Evolutionary conservation across 2,113 vertebrate genomes (phyloP).

Genomic region (Campylomormyrus tamandua): DNA sequence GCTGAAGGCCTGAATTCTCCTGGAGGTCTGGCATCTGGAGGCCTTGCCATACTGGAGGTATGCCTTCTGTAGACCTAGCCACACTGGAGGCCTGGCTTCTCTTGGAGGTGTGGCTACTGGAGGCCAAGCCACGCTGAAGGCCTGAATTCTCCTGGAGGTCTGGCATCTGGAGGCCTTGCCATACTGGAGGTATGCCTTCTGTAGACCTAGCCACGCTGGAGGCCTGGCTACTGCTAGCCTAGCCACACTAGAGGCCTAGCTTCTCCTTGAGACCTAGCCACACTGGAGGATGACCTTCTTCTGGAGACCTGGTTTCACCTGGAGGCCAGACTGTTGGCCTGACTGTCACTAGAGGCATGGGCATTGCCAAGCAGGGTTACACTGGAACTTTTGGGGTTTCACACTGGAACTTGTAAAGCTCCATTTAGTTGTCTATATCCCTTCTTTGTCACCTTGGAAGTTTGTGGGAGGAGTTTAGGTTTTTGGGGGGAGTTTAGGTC

Average conservation of each 20-base stretch:
- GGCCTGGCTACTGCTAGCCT: not conserved
- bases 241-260: not conserved
- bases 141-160: too few relatives aligned
- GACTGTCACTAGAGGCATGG: not conserved
- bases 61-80: not conserved
- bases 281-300: not conserved
- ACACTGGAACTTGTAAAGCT: not conserved
- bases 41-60: not conserved
- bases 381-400: not conserved
- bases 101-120: not conserved
- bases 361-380: not conserved
- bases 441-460: not conserved
- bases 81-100: not conserved
- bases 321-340: not conserved
- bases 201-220: not conserved
- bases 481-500: not conserved
- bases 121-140: not conserved
- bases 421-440: not conserved
- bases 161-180: not conserved
- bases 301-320: not conserved
- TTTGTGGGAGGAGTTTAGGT: not conserved
- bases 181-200: not conserved
- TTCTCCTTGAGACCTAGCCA: not conserved
- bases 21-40: not conserved
- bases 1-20: too few relatives aligned